A percentile compares a stretch with the other conserved stretches of the same genome.
Evolutionary conservation across 2,797 vertebrate species (phyloP).

Genomic region (Crenichthys baileyi): DNA sequence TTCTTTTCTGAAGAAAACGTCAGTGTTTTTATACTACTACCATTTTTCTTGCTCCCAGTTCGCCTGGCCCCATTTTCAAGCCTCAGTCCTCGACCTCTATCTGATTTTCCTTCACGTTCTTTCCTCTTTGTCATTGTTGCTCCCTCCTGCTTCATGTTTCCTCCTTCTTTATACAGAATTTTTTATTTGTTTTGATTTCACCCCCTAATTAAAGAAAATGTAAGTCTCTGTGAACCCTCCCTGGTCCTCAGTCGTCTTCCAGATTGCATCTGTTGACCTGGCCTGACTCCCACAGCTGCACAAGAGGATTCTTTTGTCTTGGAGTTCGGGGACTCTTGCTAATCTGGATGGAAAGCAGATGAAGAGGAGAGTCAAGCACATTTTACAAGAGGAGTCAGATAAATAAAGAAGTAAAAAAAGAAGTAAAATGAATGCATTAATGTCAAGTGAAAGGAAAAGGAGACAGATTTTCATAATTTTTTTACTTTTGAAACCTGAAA

Average conservation of each 20-base stretch:
- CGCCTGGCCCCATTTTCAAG: slow-evolving; percentile 45
- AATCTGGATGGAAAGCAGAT: slow-evolving; percentile 31
- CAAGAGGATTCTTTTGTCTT: slow-evolving; percentile 77
- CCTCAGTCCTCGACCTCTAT: slow-evolving; percentile 55
- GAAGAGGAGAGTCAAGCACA: neutral
- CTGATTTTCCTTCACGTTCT: slow-evolving; percentile 16
- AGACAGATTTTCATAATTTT: neutral
- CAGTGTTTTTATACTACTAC: slow-evolving; percentile 23
- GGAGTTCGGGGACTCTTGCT: slow-evolving; percentile 37
- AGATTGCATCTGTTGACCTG: slow-evolving; percentile 64
- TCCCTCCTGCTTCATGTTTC: slow-evolving; percentile 11
- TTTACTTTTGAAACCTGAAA: neutral
- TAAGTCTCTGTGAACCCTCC: neutral
- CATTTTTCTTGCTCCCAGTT: slow-evolving; percentile 45
- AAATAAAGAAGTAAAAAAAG: neutral
- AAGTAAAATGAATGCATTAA: neutral
- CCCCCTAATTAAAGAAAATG: slow-evolving; percentile 17
- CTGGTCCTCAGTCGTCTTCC: slow-evolving; percentile 52
- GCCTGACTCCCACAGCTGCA: slow-evolving; percentile 84
- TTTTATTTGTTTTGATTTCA: slow-evolving; percentile 23
- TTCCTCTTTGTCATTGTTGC: slow-evolving; percentile 23
- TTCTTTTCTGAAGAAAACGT: slow-evolving; percentile 33
- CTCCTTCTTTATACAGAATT: neutral
- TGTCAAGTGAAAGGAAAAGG: neutral
- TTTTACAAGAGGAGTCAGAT: neutral